Evolutionary conservation across 2,797 vertebrate genomes (phyloP), one percentile per base, ranked within the genome.

Genomic region (Sebastes hubbsi): DNA sequence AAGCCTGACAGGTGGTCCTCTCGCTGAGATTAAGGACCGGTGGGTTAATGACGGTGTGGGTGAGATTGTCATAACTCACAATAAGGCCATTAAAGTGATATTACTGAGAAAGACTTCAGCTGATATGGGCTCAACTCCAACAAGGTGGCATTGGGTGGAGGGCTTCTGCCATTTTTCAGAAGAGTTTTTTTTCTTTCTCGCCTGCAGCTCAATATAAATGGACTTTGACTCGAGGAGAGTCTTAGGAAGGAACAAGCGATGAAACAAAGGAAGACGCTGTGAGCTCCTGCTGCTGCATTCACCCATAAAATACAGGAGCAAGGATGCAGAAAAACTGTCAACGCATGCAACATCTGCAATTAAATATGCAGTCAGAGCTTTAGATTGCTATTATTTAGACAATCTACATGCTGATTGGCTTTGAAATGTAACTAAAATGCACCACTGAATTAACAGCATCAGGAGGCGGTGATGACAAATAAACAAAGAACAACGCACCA

Each of bases 21-120:
- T 87, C 69, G 38, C 78, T 22, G 85, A 95, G 92, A 95, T 94
- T 92, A 91, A 95, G 92, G 82, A 93, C 69, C 69, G 55, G 18
- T 27, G 85, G 81, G 92, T 94, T 95, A 95, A 95, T 94, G 93
- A 91, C 68, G 72, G 84, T 85, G 86, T 80, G 86, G 88, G 81
- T 83, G 84, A 93, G 91, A 93, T 94, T 93, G 93, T 93, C 95
- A 95, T 95, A 95, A 95, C 89, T 95, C 94, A 95, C 91, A 92
- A 93, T 88, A 88, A 89, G 88, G 85, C 88, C 91, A 94, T 95
- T 95, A 95, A 94, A 94, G 91, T 81, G 79, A 91, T 93, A 94
- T 95, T 93, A 93, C 85, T 58, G 78, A 80, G 88, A 92, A 56
- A 80, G 89, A 81, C 87, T 89, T 91, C 58, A 68, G 86, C 85